These are phyloP conservation scores for Ptychobarbus kaznakovi DNA, from an alignment of 2,797 vertebrate genomes.

Conservation along the genomic window DNA sequence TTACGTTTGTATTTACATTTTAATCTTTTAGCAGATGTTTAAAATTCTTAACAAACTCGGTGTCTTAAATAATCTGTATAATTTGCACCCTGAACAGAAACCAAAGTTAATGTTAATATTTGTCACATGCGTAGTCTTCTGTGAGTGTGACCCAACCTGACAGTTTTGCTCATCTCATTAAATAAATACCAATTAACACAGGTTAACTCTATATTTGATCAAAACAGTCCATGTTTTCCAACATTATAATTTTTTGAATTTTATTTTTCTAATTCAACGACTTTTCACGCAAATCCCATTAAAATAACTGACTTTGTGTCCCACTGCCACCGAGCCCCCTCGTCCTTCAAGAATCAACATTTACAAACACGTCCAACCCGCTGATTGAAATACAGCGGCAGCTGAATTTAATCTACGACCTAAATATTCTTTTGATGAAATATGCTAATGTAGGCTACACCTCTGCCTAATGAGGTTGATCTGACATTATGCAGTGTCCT, in stretches of 20 bases:
- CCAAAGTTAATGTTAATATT: background rate
- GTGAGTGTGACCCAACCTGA: background rate
- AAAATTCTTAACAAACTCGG: background rate
- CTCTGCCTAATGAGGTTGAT: slow-evolving; percentile 44
- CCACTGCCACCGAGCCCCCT: background rate
- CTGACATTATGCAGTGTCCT: slow-evolving; percentile 45
- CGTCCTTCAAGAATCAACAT: slow-evolving; percentile 45
- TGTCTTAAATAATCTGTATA: background rate
- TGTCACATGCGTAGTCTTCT: background rate
- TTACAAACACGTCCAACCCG: slow-evolving; percentile 22
- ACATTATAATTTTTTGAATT: too few species aligned
- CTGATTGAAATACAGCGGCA: slow-evolving; percentile 29
- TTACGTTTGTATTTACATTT: background rate
- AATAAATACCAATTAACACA: background rate
- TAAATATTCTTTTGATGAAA: slow-evolving; percentile 47
- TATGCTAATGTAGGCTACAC: slow-evolving; percentile 49
- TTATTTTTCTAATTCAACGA: background rate
- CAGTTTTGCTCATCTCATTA: background rate
- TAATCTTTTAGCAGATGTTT: background rate
- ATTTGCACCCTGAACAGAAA: background rate
- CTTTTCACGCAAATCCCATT: background rate
- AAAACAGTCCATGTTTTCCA: background rate
- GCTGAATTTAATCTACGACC: slow-evolving; percentile 49
- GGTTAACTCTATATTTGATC: background rate
- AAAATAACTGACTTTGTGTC: slow-evolving; percentile 6